phyloP scores from a whole-genome alignment of 1,140 invertebrate species.

The Drosophila bipectinata region DNA sequence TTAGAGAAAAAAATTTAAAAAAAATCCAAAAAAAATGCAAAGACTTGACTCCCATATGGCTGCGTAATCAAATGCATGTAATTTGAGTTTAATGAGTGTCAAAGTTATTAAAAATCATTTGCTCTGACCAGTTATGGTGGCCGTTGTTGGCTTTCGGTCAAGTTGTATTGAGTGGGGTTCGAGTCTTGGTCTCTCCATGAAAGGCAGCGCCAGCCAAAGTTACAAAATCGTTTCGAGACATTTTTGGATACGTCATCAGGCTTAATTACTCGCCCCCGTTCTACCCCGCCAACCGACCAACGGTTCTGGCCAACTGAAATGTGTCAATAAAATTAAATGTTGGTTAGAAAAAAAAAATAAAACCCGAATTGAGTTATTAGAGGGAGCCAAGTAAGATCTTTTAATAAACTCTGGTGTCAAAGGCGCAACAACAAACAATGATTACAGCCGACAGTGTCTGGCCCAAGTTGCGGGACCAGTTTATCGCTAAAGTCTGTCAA shows the following conservation, averaged over 20 bases:
- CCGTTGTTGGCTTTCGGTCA: conserved; percentile 17
- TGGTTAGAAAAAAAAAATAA: neutral
- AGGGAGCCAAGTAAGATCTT: conserved; percentile 23
- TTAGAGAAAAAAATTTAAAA: conserved; percentile 6
- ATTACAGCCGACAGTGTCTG: conserved; percentile 1
- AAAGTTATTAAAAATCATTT: conserved; percentile 83
- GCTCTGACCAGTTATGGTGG: conserved; percentile 52
- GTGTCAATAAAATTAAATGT: conserved; percentile 52
- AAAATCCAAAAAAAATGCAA: conserved; percentile 43
- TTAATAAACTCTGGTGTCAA: conserved; percentile 29
- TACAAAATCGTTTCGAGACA: conserved; percentile 70
- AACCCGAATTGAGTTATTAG: conserved; percentile 32
- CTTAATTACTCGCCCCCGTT: conserved; percentile 60
- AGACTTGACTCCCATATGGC: conserved; percentile 46
- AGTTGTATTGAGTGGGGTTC: conserved; percentile 19
- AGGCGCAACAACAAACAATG: conserved; percentile 12
- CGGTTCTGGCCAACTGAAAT: conserved; percentile 43
- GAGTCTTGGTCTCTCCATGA: conserved; percentile 44
- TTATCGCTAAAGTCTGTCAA: conserved; percentile 1
- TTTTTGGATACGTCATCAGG: conserved; percentile 68
- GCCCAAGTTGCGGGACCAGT: conserved; percentile 23
- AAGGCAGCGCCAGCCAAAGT: conserved; percentile 51
- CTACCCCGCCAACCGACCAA: neutral
- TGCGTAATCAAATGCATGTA: conserved; percentile 81
- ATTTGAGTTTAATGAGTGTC: conserved; percentile 82